Conservation (phyloP, 2,113 vertebrate species). For the Acrocephalus kingi region DNA sequence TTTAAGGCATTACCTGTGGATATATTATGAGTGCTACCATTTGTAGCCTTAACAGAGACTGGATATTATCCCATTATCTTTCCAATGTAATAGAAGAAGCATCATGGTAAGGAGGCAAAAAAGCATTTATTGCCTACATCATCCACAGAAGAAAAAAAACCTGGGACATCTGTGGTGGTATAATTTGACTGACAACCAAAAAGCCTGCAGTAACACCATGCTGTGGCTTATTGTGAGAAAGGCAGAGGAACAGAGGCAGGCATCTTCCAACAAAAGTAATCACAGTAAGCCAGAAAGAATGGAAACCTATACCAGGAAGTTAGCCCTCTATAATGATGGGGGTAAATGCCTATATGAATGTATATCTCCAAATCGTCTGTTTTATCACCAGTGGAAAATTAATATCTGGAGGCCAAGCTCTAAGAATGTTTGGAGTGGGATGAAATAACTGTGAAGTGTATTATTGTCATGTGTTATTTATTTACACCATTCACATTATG, state of each 20-base stretch:
- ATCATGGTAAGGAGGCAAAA: background rate
- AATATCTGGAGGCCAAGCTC: background rate
- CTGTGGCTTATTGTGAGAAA: background rate
- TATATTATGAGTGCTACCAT: background rate
- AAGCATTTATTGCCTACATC: background rate
- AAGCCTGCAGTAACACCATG: background rate
- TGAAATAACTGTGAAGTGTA: background rate
- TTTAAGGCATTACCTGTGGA: background rate
- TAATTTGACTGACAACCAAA: conserved; percentile 23
- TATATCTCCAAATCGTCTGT: background rate
- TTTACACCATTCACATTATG: background rate
- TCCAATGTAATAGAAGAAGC: background rate
- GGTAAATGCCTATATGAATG: background rate
- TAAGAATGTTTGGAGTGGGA: background rate
- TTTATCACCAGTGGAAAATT: background rate
- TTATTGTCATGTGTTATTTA: background rate
- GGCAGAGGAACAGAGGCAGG: background rate
- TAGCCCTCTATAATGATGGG: background rate
- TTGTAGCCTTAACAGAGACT: background rate
- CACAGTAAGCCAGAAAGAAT: background rate
- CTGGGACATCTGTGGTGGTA: background rate
- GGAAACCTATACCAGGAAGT: background rate
- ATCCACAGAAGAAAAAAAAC: background rate
- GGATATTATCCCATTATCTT: background rate
- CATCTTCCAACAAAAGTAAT: background rate